Conservation (phyloP, 2,888 invertebrate species). For the Tetanocera ferruginea region DNA sequence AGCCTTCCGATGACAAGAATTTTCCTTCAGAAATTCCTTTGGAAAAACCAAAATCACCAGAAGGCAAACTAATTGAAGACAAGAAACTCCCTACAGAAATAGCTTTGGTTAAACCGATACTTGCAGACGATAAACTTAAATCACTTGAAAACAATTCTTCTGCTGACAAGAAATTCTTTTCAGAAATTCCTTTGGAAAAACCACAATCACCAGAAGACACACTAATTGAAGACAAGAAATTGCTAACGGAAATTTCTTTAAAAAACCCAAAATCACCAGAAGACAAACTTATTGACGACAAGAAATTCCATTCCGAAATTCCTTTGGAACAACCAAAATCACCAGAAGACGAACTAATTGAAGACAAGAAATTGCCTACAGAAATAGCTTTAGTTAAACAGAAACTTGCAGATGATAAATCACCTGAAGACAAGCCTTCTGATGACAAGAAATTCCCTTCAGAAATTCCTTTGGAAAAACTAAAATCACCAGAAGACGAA, state of each 20-base stretch:
- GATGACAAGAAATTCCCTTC: too few species aligned
- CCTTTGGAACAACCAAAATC: not conserved
- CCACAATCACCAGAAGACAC: not conserved
- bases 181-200: not conserved
- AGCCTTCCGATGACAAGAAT: not conserved
- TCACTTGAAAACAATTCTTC: not conserved
- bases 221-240: not conserved
- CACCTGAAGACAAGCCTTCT: too few species aligned
- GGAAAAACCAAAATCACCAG: not conserved
- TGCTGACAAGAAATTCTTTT: not conserved
- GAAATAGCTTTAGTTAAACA: not conserved
- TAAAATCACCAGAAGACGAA: too few species aligned
- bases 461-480: too few species aligned
- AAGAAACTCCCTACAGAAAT: too few species aligned
- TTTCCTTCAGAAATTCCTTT: not conserved
- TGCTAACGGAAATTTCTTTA: not conserved
- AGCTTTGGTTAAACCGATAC: not conserved
- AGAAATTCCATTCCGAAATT: not conserved
- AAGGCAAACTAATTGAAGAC: not conserved
- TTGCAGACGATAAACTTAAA: not conserved
- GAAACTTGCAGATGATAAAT: too few species aligned
- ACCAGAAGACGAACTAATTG: not conserved
- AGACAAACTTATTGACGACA: not conserved
- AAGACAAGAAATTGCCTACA: not conserved
- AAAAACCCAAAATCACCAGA: conserved; percentile 3